Conservation (phyloP, 1,140 invertebrate genomes). For the Dendrolimus punctatus region DNA sequence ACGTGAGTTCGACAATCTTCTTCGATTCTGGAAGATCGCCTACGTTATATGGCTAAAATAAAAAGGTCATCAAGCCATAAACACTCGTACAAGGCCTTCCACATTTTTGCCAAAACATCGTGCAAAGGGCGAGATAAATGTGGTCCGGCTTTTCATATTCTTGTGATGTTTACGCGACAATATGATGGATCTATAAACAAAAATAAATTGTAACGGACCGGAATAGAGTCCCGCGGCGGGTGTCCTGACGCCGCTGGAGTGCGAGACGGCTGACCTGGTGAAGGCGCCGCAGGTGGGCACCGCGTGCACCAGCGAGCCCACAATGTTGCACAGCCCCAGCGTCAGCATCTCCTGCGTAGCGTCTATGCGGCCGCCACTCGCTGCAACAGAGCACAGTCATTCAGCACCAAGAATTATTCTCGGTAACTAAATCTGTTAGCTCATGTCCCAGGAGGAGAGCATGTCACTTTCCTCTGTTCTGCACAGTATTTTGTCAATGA, state of each 20-base stretch:
- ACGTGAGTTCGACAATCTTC: too few relatives aligned
- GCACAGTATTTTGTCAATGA: background rate
- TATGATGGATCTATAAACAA: background rate
- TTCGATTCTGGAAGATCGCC: too few relatives aligned
- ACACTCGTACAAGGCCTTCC: too few relatives aligned
- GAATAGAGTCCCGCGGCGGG: constrained; percentile 83
- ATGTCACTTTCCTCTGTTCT: background rate
- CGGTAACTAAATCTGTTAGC: too few relatives aligned
- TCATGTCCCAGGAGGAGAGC: too few relatives aligned
- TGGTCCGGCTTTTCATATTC: too few relatives aligned
- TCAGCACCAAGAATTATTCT: too few relatives aligned
- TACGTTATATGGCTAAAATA: too few relatives aligned
- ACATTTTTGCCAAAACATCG: too few relatives aligned
- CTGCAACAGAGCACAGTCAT: constrained; percentile 32
- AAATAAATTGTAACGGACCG: constrained; percentile 39
- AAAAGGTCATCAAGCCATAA: too few relatives aligned
- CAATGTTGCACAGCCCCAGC: constrained; percentile 80
- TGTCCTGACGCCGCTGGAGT: constrained; percentile 82
- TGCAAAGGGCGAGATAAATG: too few relatives aligned
- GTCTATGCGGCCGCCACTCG: constrained; percentile 74
- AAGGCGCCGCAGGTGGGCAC: constrained; percentile 88
- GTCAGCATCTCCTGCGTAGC: constrained; percentile 84
- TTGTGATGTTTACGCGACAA: too few relatives aligned
- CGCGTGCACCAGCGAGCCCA: constrained; percentile 81
- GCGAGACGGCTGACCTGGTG: constrained; percentile 83